Percentiles rank a stretch among this genome's conserved stretches.
These are phyloP conservation scores for Actinopyga echinites DNA, from an alignment of 53 echinoderm and acorn worm species.

Conservation along the genomic window DNA sequence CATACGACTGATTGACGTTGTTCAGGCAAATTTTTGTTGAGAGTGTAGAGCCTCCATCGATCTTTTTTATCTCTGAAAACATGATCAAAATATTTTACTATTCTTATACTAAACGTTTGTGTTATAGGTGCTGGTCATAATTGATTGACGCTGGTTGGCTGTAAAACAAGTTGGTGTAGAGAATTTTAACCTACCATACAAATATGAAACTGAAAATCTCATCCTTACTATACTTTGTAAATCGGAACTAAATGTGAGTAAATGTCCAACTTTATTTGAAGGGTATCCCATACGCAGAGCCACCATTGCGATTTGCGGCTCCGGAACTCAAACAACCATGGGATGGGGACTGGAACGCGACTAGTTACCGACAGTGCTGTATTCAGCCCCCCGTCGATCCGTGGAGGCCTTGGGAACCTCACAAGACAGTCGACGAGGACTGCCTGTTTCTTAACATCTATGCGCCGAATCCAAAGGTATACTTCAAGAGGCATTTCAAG, in stretches of 20 bases:
- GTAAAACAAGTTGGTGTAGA: too few species aligned
- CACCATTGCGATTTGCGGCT: conserved; percentile 53
- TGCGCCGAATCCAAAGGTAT: conserved; percentile 57
- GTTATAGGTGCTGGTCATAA: too few species aligned
- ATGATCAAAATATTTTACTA: too few species aligned
- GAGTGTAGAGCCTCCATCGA: too few species aligned
- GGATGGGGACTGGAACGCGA: conserved; percentile 54
- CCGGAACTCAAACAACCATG: conserved; percentile 31
- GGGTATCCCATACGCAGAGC: conserved; percentile 67
- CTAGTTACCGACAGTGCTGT: not conserved
- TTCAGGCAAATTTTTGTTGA: too few species aligned
- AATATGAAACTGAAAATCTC: too few species aligned
- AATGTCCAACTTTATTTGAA: not conserved
- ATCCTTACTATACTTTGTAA: too few species aligned
- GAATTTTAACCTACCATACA: too few species aligned
- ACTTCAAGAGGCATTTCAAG: not conserved
- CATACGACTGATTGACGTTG: too few species aligned
- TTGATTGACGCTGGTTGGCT: too few species aligned
- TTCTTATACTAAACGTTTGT: too few species aligned
- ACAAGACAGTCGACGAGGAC: conserved; percentile 28
- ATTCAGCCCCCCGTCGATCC: not conserved
- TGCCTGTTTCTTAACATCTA: conserved; percentile 63
- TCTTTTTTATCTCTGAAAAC: too few species aligned
- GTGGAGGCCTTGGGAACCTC: conserved; percentile 2
- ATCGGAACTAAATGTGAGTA: not conserved